Evolutionary conservation across 1,140 invertebrate genomes (phyloP).

Genomic region (Micrasema longulum): DNA sequence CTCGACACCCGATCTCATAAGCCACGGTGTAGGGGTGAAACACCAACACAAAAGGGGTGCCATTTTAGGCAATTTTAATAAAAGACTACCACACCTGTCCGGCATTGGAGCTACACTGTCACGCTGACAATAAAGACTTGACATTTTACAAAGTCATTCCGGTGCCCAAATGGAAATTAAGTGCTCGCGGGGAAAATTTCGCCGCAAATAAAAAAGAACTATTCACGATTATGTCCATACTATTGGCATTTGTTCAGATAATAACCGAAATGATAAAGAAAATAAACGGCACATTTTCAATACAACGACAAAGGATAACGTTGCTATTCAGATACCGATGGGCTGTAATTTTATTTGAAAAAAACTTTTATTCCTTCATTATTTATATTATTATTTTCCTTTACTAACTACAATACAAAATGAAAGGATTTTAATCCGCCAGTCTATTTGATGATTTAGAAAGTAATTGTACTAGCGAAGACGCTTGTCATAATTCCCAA

Average conservation of each 20-base stretch:
- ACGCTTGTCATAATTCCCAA: too few relatives aligned
- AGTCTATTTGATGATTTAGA: too few relatives aligned
- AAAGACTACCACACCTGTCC: constrained; percentile 18
- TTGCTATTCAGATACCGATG: too few relatives aligned
- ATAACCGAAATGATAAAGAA: not conserved
- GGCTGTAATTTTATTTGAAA: too few relatives aligned
- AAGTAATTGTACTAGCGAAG: too few relatives aligned
- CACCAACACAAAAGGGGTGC: constrained; percentile 1
- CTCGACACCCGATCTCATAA: constrained; percentile 4
- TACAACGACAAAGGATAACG: too few relatives aligned
- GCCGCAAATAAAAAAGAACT: too few relatives aligned
- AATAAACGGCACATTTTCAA: too few relatives aligned
- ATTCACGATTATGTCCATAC: not conserved
- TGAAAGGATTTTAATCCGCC: too few relatives aligned
- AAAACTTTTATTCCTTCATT: too few relatives aligned
- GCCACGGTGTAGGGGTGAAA: not conserved
- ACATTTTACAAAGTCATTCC: constrained; percentile 2
- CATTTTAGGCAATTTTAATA: constrained; percentile 23
- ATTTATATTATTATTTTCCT: too few relatives aligned
- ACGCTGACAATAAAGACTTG: not conserved
- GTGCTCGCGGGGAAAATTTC: not conserved
- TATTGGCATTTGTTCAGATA: not conserved
- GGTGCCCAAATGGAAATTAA: constrained; percentile 14
- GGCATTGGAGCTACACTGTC: not conserved
- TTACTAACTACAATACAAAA: too few relatives aligned